Evolutionary conservation across 1,140 invertebrate species (phyloP), one percentile per base, ranked within the genome.

Genomic region (Bombus difficillimus): DNA sequence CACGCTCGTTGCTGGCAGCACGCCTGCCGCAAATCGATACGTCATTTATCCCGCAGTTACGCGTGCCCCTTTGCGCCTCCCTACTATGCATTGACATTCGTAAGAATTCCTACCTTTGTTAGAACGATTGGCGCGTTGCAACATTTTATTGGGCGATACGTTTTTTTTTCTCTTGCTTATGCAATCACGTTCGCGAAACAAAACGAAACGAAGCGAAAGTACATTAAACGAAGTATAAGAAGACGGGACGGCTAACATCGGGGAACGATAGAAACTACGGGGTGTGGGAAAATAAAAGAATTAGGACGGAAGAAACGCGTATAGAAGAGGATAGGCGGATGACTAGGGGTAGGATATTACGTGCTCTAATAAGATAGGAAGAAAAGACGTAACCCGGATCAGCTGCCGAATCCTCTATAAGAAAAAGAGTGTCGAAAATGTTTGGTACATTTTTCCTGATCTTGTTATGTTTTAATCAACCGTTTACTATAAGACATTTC

Each of bases 141-240:
- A 92, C 90, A 90, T 94, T 95, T 94, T 93, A 93, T 91, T 93
- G 90, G 89, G 86, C 90, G 93, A 93, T 95, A 94, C 94, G 94
- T 95, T 93, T 85, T 93, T 85, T 6, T 53, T 22, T 22, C 89
- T 91, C 89, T 88, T 91, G 91, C 91, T 94, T 93, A 88, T 92
- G 92, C 91, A 94, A 95, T 95, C 93, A 85, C 82, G 91, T 81
- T 77, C 92, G 89, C 85, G 90, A 89, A 84, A 89, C 86, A 86
- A 88, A 88, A 83, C 81, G 87, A 78, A 83, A 81, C 71, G 0
- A 53, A 8, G 47, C 18, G 8, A 53, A 53, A 8, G 47, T 53
- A 8, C 1, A 0, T 53, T 8, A 8, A 22, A 53, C 85, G 90
- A 89, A 81, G 89, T 85, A 89, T 82, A 87, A 28, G 59, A 41